These are phyloP conservation scores for Melanchra persicariae DNA, from an alignment of 2,888 invertebrate genomes.

Conservation along the genomic window DNA sequence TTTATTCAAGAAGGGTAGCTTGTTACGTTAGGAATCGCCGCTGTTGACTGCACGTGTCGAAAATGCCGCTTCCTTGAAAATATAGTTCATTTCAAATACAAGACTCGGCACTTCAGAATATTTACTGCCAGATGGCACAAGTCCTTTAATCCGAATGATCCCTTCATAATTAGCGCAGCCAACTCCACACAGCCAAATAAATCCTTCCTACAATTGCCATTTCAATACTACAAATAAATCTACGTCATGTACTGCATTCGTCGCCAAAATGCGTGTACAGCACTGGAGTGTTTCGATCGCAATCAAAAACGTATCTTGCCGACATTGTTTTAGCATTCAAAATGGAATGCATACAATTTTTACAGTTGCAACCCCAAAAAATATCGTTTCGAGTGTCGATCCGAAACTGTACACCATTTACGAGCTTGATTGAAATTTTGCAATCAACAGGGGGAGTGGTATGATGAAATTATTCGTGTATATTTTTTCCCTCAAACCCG, in stretches of 20 bases:
- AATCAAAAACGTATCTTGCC: constrained; percentile 58
- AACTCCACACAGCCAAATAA: constrained; percentile 80
- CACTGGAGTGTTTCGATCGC: constrained; percentile 47
- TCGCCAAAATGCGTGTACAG: constrained; percentile 77
- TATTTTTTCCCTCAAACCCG: constrained; percentile 86
- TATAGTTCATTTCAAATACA: constrained; percentile 33
- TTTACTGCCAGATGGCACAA: constrained; percentile 77
- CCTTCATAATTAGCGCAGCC: constrained; percentile 84
- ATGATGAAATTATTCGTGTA: constrained; percentile 90
- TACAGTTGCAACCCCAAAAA: constrained; percentile 85
- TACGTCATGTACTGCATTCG: constrained; percentile 85
- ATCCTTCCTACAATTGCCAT: constrained; percentile 84
- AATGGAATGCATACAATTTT: constrained; percentile 62
- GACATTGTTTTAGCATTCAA: constrained; percentile 64
- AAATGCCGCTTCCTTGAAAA: constrained; percentile 52
- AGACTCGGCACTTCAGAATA: constrained; percentile 37
- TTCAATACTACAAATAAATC: constrained; percentile 89
- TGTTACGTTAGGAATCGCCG: constrained; percentile 60
- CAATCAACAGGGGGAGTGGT: constrained; percentile 89
- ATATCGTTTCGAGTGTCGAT: constrained; percentile 88
- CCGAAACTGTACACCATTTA: constrained; percentile 89
- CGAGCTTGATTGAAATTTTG: constrained; percentile 90
- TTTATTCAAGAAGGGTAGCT: constrained; percentile 65
- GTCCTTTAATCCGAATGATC: constrained; percentile 81
- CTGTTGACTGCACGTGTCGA: constrained; percentile 50